Evolutionary conservation across 2,113 vertebrate genomes (phyloP).

Genomic region (Bucco capensis): DNA sequence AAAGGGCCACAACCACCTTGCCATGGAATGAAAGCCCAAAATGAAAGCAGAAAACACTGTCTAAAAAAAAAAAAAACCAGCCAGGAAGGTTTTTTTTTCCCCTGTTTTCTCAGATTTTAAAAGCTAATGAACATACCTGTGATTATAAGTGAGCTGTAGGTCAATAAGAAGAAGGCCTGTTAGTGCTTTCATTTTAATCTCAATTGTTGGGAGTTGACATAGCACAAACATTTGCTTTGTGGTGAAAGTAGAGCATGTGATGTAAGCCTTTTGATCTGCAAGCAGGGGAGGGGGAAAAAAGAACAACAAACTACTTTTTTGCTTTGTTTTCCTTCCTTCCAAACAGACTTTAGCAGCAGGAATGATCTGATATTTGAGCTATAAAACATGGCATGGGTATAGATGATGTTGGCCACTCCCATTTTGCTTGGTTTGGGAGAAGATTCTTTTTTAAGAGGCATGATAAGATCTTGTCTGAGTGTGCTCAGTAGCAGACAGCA

Average conservation of each 20-base stretch:
- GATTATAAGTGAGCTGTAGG: slow-evolving; percentile 50
- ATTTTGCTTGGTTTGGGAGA: background rate
- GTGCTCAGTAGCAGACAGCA: slow-evolving; percentile 28
- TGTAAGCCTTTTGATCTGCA: slow-evolving; percentile 49
- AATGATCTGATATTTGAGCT: slow-evolving; percentile 16
- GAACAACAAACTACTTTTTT: background rate
- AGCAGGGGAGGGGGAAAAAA: background rate
- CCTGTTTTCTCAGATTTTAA: slow-evolving; percentile 3
- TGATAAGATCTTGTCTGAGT: slow-evolving; percentile 27
- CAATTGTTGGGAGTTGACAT: slow-evolving; percentile 56
- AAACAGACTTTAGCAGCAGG: slow-evolving; percentile 10
- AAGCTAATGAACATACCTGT: slow-evolving; percentile 56
- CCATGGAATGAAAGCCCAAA: background rate
- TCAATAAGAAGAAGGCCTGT: slow-evolving; percentile 59
- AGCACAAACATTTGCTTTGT: slow-evolving; percentile 65
- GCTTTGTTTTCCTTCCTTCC: slow-evolving; percentile 37
- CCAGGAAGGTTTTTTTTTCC: slow-evolving; percentile 12
- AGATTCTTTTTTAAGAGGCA: background rate
- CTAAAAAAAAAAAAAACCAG: background rate
- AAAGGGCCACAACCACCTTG: background rate
- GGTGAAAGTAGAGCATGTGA: slow-evolving; percentile 26
- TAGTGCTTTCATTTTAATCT: slow-evolving; percentile 59
- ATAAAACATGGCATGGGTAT: slow-evolving; percentile 43
- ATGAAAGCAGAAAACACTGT: background rate
- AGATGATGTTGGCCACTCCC: slow-evolving; percentile 31